Base-by-base conservation (phyloP, 2,797 vertebrate genomes). In the Rhabdomys pumilio region DNA sequence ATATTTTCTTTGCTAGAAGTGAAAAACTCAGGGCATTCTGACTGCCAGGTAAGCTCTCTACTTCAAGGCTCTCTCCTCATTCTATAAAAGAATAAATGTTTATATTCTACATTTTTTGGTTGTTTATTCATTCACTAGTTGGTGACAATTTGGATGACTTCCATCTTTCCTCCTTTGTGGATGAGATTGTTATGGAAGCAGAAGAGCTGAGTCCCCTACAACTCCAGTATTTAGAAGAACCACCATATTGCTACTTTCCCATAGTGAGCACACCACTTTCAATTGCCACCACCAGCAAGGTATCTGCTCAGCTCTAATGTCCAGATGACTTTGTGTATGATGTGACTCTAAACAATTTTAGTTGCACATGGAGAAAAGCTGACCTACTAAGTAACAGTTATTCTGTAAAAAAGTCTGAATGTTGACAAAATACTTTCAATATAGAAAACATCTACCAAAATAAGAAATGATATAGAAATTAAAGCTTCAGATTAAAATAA, bases 401-500 rank as follows among this genome's bases (percentile, higher is more conserved):
- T 82, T 87, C 34, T 73, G 34, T 41, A 77, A 84, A 83, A 79
- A 88, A 57, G 0, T 96, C 50, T 77, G 13, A 90, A 4, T 34
- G 47, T 8, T n/a, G 63, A 44, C 8, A 94, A 89, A 69, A 87
- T 87, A 44, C 3, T 89, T 95, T 90, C n/a, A 76, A 50, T n/a
- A 59, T 61, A 84, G 29, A 89, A 20, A 24, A 44, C 1, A 55
- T 12, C 26, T 90, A 24, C 81, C 38, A 73, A 57, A 90, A 86
- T 77, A 89, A 67, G 87, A 90, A 94, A 79, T 57, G 84, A 24
- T 22, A 55, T 3, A 88, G 55, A 73, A 3, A 55, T 17, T 29
- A 26, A 80, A 69, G 50, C 81, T 73, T 82, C 15, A 61, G 77
- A 93, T 34, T 41, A 55, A 92, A 73, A 85, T 50, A 20, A 53